These are phyloP conservation scores for Mythimna loreyi DNA, from an alignment of 2,888 invertebrate species.

Conservation along the genomic window DNA sequence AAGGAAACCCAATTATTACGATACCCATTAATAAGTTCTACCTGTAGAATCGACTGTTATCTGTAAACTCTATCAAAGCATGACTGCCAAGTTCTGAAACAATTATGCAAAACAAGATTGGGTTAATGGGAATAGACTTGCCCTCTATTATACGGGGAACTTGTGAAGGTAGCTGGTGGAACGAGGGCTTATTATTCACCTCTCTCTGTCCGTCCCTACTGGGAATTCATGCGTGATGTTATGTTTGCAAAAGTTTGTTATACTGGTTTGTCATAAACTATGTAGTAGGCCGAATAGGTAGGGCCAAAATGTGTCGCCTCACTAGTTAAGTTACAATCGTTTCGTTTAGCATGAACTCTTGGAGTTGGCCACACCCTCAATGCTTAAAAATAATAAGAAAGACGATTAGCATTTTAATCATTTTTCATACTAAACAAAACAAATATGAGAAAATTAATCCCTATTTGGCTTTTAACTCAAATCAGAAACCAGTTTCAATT, in stretches of 20 bases:
- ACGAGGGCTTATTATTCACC: slow-evolving; percentile 22
- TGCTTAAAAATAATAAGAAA: too few relatives aligned
- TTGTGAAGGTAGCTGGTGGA: slow-evolving; percentile 12
- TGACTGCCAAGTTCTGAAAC: slow-evolving; percentile 44
- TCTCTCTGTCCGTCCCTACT: not conserved
- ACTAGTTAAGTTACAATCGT: too few relatives aligned
- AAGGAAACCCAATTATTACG: not conserved
- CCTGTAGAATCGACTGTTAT: slow-evolving; percentile 41
- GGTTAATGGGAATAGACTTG: slow-evolving; percentile 30
- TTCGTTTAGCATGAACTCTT: too few relatives aligned
- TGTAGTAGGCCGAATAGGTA: too few relatives aligned
- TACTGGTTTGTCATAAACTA: not conserved
- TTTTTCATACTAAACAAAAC: too few relatives aligned
- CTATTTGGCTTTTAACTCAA: too few relatives aligned
- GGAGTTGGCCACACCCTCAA: too few relatives aligned
- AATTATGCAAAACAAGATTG: slow-evolving; percentile 49
- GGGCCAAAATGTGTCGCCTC: too few relatives aligned
- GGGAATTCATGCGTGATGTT: not conserved
- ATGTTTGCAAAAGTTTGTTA: not conserved
- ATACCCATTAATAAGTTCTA: slow-evolving; percentile 18
- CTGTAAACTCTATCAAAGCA: slow-evolving; percentile 36
- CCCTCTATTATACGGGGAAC: slow-evolving; percentile 24
- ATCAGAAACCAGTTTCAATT: not conserved
- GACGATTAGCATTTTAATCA: too few relatives aligned
- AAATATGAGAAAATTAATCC: too few relatives aligned